Percentiles rank a stretch among this genome's conserved stretches.
Conservation (phyloP, 2,888 invertebrate genomes). For the Lycaena phlaeas region DNA sequence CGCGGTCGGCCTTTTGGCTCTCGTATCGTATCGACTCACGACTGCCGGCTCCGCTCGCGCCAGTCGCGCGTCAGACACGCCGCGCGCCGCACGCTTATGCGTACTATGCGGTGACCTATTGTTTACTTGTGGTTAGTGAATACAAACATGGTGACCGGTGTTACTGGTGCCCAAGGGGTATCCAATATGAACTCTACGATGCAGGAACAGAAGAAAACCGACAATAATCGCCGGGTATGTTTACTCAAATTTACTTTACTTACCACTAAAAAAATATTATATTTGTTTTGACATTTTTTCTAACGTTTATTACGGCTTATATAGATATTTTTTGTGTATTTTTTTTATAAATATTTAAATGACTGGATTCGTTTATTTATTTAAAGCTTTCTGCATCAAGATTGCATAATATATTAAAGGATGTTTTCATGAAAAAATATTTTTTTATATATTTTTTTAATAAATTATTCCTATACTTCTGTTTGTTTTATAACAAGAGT, state of each 20-base stretch:
- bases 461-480: too few relatives aligned
- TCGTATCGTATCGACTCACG: neutral
- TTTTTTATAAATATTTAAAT: neutral
- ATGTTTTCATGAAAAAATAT: too few relatives aligned
- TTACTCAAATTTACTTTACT: neutral
- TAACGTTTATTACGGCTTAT: too few relatives aligned
- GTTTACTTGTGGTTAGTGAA: constrained; percentile 18
- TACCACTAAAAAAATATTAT: too few relatives aligned
- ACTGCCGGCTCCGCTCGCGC: constrained; percentile 18
- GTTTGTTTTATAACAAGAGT: too few relatives aligned
- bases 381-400: too few relatives aligned
- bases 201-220: constrained; percentile 34
- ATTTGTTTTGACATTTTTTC: neutral
- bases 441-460: too few relatives aligned
- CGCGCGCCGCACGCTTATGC: constrained; percentile 37
- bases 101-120: constrained; percentile 15
- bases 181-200: constrained; percentile 40
- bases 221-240: constrained; percentile 62
- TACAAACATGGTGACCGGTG: constrained; percentile 56
- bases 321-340: too few relatives aligned
- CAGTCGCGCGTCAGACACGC: constrained; percentile 21
- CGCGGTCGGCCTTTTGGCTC: too few relatives aligned
- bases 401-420: too few relatives aligned
- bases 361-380: too few relatives aligned
- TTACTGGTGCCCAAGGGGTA: constrained; percentile 42